These are phyloP conservation scores for Paramormyrops kingsleyae DNA, from an alignment of 2,113 vertebrate genomes.

Conservation along the genomic window DNA sequence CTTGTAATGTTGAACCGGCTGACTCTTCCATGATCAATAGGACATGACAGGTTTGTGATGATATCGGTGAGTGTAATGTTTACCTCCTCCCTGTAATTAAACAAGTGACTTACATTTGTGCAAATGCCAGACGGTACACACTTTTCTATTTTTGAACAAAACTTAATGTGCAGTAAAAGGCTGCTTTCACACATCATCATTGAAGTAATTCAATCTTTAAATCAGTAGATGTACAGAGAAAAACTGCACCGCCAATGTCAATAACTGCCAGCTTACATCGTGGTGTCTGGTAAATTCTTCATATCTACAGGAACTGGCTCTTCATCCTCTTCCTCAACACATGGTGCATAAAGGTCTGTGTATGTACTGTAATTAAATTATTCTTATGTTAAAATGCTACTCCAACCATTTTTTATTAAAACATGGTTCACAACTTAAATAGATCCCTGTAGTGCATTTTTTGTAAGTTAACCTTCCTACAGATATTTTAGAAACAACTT, in stretches of 20 bases:
- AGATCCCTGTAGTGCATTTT: no score
- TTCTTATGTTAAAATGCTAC: no score
- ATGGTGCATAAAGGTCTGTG: neutral
- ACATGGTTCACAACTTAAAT: no score
- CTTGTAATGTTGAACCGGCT: neutral
- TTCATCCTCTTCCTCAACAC: neutral
- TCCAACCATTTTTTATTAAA: no score
- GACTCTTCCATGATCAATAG: neutral
- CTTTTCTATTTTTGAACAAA: neutral
- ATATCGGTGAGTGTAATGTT: neutral
- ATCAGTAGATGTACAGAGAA: neutral
- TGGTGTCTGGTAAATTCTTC: neutral
- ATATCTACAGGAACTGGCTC: neutral
- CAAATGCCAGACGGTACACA: neutral
- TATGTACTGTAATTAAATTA: neutral
- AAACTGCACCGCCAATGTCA: neutral
- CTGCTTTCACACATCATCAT: neutral
- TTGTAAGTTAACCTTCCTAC: neutral
- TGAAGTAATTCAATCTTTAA: neutral
- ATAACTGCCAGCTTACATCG: neutral
- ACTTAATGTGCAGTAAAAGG: neutral
- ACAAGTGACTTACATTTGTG: neutral
- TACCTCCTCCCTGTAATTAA: neutral
- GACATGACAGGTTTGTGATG: neutral
- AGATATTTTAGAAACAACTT: neutral